A percentile compares a stretch with the other conserved stretches of the same genome.
phyloP scores from a whole-genome alignment of 2,888 invertebrate genomes.

The Diaphora mendica region DNA sequence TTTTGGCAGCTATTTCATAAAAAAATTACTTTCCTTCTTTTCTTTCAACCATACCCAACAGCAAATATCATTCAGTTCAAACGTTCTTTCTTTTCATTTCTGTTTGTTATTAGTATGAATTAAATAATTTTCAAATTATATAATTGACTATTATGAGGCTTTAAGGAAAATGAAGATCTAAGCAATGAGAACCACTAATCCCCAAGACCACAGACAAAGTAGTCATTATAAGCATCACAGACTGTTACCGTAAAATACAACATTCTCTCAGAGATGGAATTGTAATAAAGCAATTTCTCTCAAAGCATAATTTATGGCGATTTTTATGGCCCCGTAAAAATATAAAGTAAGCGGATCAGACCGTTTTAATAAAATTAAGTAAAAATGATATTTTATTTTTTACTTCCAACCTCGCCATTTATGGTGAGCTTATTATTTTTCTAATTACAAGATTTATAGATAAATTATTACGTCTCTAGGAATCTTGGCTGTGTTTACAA shows the following conservation, averaged over 20 bases:
- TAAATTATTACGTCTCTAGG: neutral
- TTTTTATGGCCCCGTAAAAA: constrained; percentile 69
- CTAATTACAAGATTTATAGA: neutral
- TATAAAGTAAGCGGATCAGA: constrained; percentile 57
- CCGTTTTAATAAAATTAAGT: constrained; percentile 62
- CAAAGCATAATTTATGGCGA: constrained; percentile 69
- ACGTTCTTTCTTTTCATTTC: neutral
- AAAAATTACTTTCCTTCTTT: too few relatives aligned
- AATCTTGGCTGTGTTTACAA: neutral
- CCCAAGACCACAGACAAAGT: constrained; percentile 25
- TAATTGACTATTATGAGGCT: neutral
- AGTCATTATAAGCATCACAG: constrained; percentile 61
- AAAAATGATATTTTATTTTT: constrained; percentile 54
- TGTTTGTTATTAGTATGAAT: neutral
- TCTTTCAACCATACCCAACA: too few relatives aligned
- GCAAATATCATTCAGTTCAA: too few relatives aligned
- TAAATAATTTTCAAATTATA: neutral
- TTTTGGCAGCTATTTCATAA: too few relatives aligned
- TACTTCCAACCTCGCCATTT: constrained; percentile 38
- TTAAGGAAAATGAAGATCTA: neutral
- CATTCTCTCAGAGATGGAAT: constrained; percentile 48
- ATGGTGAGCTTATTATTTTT: constrained; percentile 20
- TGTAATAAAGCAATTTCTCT: constrained; percentile 57
- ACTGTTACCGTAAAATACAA: constrained; percentile 54
- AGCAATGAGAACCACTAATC: constrained; percentile 21